A percentile compares a stretch with the other conserved stretches of the same genome.
These are phyloP conservation scores for Sphecodes monilicornis DNA, from an alignment of 2,888 invertebrate genomes.

Conservation along the genomic window DNA sequence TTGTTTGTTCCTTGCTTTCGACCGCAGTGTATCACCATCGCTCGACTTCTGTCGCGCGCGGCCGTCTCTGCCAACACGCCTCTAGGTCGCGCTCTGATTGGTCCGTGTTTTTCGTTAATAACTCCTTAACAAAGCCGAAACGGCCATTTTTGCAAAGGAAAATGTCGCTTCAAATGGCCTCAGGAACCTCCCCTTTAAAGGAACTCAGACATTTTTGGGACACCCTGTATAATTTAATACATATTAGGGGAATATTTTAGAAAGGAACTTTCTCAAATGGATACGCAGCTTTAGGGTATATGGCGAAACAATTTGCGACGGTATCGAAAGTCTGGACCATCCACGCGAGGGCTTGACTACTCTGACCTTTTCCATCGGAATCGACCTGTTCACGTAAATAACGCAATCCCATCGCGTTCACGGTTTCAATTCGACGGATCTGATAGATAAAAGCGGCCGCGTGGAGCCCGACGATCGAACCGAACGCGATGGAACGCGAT, in stretches of 20 bases:
- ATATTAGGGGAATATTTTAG: not conserved
- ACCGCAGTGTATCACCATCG: too few relatives aligned
- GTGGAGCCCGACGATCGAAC: not conserved
- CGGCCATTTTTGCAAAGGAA: too few relatives aligned
- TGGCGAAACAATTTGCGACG: slow-evolving; percentile 16
- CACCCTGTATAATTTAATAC: too few relatives aligned
- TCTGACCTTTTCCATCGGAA: slow-evolving; percentile 43
- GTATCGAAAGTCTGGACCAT: slow-evolving; percentile 27
- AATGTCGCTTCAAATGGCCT: too few relatives aligned
- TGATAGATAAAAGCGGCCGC: slow-evolving; percentile 14
- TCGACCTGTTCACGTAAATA: slow-evolving; percentile 25
- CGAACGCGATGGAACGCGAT: not conserved
- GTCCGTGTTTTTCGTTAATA: too few relatives aligned
- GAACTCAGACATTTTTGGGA: too few relatives aligned
- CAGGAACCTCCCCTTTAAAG: too few relatives aligned
- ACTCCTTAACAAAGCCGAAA: too few relatives aligned
- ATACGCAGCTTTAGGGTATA: not conserved
- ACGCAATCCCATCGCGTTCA: slow-evolving; percentile 5
- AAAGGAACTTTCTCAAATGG: not conserved
- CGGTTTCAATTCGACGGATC: slow-evolving; percentile 6
- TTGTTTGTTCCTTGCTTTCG: too few relatives aligned
- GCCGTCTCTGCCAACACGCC: too few relatives aligned
- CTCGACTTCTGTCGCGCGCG: too few relatives aligned
- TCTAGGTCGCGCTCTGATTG: too few relatives aligned
- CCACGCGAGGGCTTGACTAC: slow-evolving; percentile 31